A percentile compares a stretch with the other conserved stretches of the same genome.
These are phyloP conservation scores for Pelagia noctiluca DNA, from an alignment of 30 jellyfish, hydroid and myxozoan genomes.

Conservation along the genomic window DNA sequence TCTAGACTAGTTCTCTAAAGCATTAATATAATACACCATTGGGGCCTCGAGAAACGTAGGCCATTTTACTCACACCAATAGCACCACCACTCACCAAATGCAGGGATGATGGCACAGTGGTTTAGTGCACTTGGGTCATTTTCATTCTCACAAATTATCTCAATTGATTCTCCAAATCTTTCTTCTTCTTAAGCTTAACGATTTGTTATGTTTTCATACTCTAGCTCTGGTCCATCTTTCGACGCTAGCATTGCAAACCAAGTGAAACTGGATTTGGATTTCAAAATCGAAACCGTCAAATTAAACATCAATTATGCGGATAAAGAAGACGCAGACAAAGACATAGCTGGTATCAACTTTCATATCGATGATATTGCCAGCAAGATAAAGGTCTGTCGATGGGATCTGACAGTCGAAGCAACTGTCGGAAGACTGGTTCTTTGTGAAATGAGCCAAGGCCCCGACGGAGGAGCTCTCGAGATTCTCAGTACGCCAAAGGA, in stretches of 20 bases:
- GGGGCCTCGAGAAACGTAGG: too few relatives aligned
- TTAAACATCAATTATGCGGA: constrained; percentile 60
- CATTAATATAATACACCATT: too few relatives aligned
- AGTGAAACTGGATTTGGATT: constrained; percentile 82
- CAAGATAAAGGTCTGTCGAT: constrained; percentile 78
- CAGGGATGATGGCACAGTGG: too few relatives aligned
- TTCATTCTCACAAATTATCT: too few relatives aligned
- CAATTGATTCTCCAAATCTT: too few relatives aligned
- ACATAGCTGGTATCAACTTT: constrained; percentile 72
- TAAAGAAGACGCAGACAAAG: constrained; percentile 35
- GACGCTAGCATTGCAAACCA: constrained; percentile 93
- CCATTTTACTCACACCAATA: too few relatives aligned
- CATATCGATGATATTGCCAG: constrained; percentile 71
- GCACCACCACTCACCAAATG: too few relatives aligned
- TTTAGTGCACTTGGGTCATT: too few relatives aligned
- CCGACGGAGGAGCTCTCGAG: constrained; percentile 80
- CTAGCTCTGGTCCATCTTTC: constrained; percentile 69
- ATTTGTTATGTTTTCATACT: background rate
- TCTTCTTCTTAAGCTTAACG: too few relatives aligned
- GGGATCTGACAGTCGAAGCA: constrained; percentile 93
- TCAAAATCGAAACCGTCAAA: constrained; percentile 66
- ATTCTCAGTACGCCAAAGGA: constrained; percentile 90
- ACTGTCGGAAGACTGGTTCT: constrained; percentile 77
- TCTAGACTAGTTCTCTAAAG: too few relatives aligned
- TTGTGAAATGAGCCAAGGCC: constrained; percentile 82